These are phyloP conservation scores for Drosophila mimetica DNA, from an alignment of 2,888 invertebrate genomes.

Conservation along the genomic window DNA sequence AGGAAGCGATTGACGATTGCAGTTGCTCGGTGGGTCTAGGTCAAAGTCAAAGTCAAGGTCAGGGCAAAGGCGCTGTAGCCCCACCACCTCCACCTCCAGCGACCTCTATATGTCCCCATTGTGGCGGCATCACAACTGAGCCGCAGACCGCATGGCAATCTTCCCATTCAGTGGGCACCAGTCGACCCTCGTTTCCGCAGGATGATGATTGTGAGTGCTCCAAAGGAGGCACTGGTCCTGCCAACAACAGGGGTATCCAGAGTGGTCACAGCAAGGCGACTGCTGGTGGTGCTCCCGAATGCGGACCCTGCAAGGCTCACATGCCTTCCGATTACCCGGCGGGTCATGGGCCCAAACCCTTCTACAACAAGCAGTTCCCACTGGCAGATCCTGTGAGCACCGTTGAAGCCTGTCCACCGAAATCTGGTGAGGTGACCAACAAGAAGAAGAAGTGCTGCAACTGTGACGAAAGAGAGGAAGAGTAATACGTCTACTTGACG, in stretches of 20 bases:
- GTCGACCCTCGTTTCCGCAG: neutral
- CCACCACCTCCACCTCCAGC: neutral
- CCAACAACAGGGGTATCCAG: neutral
- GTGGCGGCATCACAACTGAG: conserved; percentile 1
- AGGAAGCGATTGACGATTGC: neutral
- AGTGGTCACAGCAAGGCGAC: neutral
- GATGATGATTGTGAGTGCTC: neutral
- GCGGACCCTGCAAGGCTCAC: conserved; percentile 1
- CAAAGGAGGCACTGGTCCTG: too few species aligned
- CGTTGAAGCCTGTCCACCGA: neutral
- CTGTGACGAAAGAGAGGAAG: neutral
- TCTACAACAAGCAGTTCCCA: conserved; percentile 15
- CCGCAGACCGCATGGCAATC: neutral
- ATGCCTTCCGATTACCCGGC: neutral
- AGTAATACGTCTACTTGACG: neutral
- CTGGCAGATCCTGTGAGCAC: conserved; percentile 12
- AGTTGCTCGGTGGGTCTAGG: neutral
- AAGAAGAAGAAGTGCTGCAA: conserved; percentile 9
- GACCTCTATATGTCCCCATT: conserved; percentile 11
- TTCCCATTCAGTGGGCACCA: neutral
- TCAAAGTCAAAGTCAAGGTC: neutral
- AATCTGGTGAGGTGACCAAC: neutral
- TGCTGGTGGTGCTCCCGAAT: neutral
- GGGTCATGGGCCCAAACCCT: neutral
- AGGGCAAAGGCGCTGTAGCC: neutral